Base-by-base conservation (phyloP, 2,888 invertebrate genomes). In the Pecten maximus region DNA sequence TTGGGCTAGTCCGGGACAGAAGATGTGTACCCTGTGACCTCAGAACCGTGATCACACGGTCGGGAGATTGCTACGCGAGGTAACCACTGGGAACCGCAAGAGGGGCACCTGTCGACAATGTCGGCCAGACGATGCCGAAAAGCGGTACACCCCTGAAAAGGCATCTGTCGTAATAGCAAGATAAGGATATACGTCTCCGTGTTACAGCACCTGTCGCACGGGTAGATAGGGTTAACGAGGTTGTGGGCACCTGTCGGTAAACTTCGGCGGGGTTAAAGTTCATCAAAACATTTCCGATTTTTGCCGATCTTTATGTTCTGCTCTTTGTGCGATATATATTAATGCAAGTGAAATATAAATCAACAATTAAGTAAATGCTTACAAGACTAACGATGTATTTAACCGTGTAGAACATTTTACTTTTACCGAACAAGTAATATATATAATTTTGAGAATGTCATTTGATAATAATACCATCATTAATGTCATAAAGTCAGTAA, bases 141-240 rank as follows among this genome's bases (percentile, higher is more conserved):
- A 74, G 74, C 35, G 74, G 74, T 74, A 74, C 74, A 74, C 10
- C 74, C 35, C 28, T 74, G 2, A 74, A 74, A 74, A 35, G 74
- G 74, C 74, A 74, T 74, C 74, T 74, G 74, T 74, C 74, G 74
- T 74, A 74, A 74, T 74, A 74, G 35, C 35, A 74, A 74, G 74
- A 74, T 54, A 54, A 54, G 54, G 54, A 54, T 54, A n/a, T 8
- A 19, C n/a, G 54, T 74, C 74, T 35, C 60, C 74, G 15, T 6
- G 74, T 35, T 35, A 74, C 12, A 28, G 35, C 74, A 74, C 74
- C 74, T 74, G 74, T 74, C 74, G 35, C 74, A 35, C 74, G 28
- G 35, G 28, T 74, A 74, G 35, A 74, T 35, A 74, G 74, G 74
- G 74, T 35, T 74, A 28, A 74, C 28, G 74, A 74, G 35, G 15